These are phyloP conservation scores for Xanthorhoe spadicearia DNA, from an alignment of 2,888 invertebrate genomes.

Conservation along the genomic window DNA sequence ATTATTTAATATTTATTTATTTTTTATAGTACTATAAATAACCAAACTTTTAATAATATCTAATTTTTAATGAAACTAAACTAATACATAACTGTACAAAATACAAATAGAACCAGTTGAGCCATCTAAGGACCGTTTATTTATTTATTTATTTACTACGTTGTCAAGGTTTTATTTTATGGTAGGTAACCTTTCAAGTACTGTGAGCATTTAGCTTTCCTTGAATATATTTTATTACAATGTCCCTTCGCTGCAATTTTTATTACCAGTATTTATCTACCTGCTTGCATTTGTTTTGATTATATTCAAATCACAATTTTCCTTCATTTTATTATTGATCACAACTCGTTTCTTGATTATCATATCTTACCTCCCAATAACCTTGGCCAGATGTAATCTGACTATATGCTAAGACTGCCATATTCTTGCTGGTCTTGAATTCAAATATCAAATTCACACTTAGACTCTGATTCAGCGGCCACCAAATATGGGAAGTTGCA, in stretches of 20 bases:
- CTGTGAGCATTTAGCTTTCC: slow-evolving; percentile 15
- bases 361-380: slow-evolving; percentile 92
- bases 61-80: too few relatives aligned
- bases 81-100: too few relatives aligned
- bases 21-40: too few relatives aligned
- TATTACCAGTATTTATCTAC: slow-evolving; percentile 15
- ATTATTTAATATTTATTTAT: too few relatives aligned
- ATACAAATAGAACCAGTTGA: too few relatives aligned
- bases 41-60: too few relatives aligned
- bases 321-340: slow-evolving; percentile 39
- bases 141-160: too few relatives aligned
- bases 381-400: slow-evolving; percentile 91
- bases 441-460: slow-evolving; percentile 92
- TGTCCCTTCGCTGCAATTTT: slow-evolving; percentile 13
- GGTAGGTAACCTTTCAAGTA: not conserved
- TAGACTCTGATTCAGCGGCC: slow-evolving; percentile 91
- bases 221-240: slow-evolving; percentile 17
- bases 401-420: slow-evolving; percentile 94
- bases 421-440: slow-evolving; percentile 93
- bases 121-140: too few relatives aligned
- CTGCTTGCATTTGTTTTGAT: slow-evolving; percentile 22
- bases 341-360: slow-evolving; percentile 38
- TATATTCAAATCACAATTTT: slow-evolving; percentile 38
- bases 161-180: not conserved
- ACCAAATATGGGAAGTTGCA: slow-evolving; percentile 95